Percentiles rank a stretch among this genome's conserved stretches.
Evolutionary conservation across 2,888 invertebrate genomes (phyloP).

Genomic region (Idaea biselata): DNA sequence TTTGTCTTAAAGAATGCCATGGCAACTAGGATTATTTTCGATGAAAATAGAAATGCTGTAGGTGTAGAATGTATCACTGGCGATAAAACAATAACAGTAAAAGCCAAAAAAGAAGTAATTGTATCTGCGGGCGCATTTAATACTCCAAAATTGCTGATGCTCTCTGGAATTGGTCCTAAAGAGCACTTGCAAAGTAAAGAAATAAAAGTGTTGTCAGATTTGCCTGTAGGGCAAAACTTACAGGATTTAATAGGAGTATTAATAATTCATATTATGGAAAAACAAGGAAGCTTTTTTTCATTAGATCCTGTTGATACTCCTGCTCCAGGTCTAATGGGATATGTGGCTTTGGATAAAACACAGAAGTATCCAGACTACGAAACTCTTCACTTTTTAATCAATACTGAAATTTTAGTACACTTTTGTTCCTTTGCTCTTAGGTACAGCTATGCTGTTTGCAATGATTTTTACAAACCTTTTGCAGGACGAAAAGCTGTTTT

Average conservation of each 20-base stretch:
- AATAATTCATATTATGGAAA: conserved; percentile 41
- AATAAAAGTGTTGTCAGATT: conserved; percentile 50
- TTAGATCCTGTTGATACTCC: conserved; percentile 41
- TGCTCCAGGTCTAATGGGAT: conserved; percentile 30
- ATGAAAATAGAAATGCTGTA: conserved; percentile 59
- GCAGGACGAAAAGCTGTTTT: conserved; percentile 27
- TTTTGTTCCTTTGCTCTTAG: conserved; percentile 24
- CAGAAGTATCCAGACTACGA: conserved; percentile 64
- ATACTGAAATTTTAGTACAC: conserved; percentile 18
- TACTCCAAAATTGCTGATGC: conserved; percentile 67
- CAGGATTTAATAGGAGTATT: conserved; percentile 63
- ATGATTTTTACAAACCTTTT: conserved; percentile 25
- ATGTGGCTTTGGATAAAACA: conserved; percentile 79
- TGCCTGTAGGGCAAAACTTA: conserved; percentile 65
- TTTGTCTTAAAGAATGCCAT: conserved; percentile 62
- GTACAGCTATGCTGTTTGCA: conserved; percentile 33
- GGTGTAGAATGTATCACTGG: conserved; percentile 57
- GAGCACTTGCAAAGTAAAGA: conserved; percentile 46
- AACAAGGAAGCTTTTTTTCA: conserved; percentile 26
- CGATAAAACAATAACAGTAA: conserved; percentile 34
- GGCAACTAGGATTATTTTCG: conserved; percentile 70
- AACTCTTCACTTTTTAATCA: conserved; percentile 27
- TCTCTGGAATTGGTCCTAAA: conserved; percentile 71
- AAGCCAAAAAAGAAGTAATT: conserved; percentile 65
- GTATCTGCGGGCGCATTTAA: conserved; percentile 68